Evolutionary conservation across 2,888 invertebrate genomes (phyloP), one percentile per base, ranked within the genome.

Genomic region (Drosophila lutescens): DNA sequence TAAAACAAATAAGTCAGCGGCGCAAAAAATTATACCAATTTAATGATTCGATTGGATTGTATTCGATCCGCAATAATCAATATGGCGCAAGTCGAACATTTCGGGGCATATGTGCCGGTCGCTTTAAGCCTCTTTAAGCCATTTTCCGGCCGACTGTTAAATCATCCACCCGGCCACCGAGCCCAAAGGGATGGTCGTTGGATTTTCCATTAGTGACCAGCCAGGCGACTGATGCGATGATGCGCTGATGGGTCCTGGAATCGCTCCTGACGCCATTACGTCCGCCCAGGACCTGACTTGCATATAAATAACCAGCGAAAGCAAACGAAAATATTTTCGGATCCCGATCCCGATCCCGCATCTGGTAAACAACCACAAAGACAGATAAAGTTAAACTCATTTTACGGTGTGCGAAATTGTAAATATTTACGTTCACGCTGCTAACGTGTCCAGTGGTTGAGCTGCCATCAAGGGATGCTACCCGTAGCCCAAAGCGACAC

Each of bases 311-410:
- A 77, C 62, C 70, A 58, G 74, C 70, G 82, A 84, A 55, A 73
- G 49, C 54, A 51, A 61, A 74, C 74, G 54, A 53, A 69, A 63
- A 75, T 68, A 62, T 59, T 47, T 70, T 57, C 53, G 62, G 73
- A 41, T 54, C 34, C 74, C 66, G 78, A n/a, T n/a, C n/a, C 74
- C 66, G 78, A 41, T 53, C 34, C 74, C 66, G 78, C 63, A 57
- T 77, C 78, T 76, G 79, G 77, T 74, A 84, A 83, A 84, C 78
- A 86, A 86, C 86, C 86, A 76, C 86, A 86, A 77, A 76, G 76
- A 74, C 59, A 82, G 85, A 88, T 88, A 86, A 86, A 86, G 79
- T 86, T 86, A 77, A 88, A 88, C 89, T 88, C 74, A 86, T 86
- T 86, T 88, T 80, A 86, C 78, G 79, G 72, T 78, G 81, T 80